Base-by-base conservation (phyloP, 2,113 vertebrate species). In the Oriolus oriolus region DNA sequence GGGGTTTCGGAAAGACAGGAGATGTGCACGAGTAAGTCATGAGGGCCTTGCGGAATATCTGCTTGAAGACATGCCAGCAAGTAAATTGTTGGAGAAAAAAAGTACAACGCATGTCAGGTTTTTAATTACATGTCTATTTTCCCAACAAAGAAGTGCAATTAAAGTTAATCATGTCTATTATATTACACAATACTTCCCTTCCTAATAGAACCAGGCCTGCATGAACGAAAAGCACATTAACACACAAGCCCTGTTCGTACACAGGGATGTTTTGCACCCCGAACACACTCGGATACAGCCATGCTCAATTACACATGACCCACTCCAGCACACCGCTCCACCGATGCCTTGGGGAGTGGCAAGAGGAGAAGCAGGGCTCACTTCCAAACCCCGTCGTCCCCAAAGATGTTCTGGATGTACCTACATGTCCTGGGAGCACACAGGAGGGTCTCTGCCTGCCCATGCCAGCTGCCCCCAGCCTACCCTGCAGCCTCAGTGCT, bases 71-170 rank as follows among this genome's bases (percentile, higher is more conserved):
- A 84, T 92, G 93, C 75, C 90, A 89, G 37, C 56, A 73, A 89
- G 82, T 66, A 96, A 94, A 94, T 95, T 88, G 82, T 78, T 21
- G 37, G 52, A 85, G 91, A 87, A 93, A 90, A 89, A 95, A 92
- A 84, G 90, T 87, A 87, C 80, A 84, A 87, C 1, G 68, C 87
- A 79, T 90, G 93, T 96, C 92, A 92, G 87, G 74, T 96, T 96
- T 96, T 97, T 96, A 97, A 96, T 97, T 96, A 96, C 86, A 84
- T 59, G 65, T 97, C 96, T 97, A 80, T 95, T 95, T 97, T 90
- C 91, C 84, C 79, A 96, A 97, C 95, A 96, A 97, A 96, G 84
- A 89, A 93, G 93, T 53, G 79, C 74, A 95, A 97, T 96, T 97
- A 93, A 97, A 94, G 84, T 92, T 96, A 96, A 97, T 97, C 57